A percentile compares a stretch with the other conserved stretches of the same genome.
phyloP scores from a whole-genome alignment of 2,888 invertebrate genomes.

The Scaptomyza parva region DNA sequence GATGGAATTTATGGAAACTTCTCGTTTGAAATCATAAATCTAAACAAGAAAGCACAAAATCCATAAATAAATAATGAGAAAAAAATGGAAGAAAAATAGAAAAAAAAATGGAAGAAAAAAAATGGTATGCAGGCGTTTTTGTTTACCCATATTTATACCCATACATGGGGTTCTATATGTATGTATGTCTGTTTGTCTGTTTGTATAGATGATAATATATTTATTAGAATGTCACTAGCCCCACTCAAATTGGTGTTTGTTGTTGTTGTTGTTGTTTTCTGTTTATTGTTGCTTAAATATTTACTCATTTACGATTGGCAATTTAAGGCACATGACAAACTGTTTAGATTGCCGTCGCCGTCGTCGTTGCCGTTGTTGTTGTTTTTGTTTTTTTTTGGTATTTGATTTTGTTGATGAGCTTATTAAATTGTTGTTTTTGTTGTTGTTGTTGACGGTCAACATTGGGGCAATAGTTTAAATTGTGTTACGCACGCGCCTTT shows the following conservation, averaged over 20 bases:
- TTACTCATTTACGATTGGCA: constrained; percentile 73
- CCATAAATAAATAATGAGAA: neutral
- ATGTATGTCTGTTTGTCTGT: neutral
- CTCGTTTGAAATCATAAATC: constrained; percentile 39
- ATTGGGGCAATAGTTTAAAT: constrained; percentile 42
- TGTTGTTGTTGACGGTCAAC: constrained; percentile 17
- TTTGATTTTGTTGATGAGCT: too few relatives aligned
- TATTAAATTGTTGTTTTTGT: neutral
- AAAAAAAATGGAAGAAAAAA: constrained; percentile 4
- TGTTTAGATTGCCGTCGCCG: too few relatives aligned
- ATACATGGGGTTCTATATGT: neutral
- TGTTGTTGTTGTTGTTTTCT: constrained; percentile 47
- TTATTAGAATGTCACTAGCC: constrained; percentile 54
- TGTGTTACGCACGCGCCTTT: constrained; percentile 62
- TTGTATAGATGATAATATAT: neutral
- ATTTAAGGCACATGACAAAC: constrained; percentile 79
- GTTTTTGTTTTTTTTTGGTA: neutral
- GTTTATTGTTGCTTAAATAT: constrained; percentile 69
- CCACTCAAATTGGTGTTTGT: constrained; percentile 38
- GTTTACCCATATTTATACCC: constrained; percentile 43
- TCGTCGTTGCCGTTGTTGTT: neutral
- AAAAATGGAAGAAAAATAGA: constrained; percentile 22
- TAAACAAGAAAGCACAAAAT: constrained; percentile 37
- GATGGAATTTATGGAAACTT: neutral
- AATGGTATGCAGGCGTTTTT: constrained; percentile 45